Percentiles rank a stretch among this genome's conserved stretches.
Evolutionary conservation across 1,140 invertebrate species (phyloP).

Genomic region (Agrilus planipennis): DNA sequence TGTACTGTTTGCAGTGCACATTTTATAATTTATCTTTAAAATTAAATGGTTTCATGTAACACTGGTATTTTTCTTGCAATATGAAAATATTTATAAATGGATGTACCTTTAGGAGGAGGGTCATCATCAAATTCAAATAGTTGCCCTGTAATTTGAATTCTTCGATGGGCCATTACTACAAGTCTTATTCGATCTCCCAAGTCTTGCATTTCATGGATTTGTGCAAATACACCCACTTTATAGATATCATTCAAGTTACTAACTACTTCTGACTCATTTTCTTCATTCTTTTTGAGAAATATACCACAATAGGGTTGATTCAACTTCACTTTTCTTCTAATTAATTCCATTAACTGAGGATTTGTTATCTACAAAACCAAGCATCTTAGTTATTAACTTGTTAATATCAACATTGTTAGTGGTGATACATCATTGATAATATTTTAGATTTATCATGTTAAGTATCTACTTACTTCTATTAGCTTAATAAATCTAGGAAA

Average conservation of each 20-base stretch:
- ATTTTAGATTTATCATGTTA: too few relatives aligned
- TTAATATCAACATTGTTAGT: constrained; percentile 1
- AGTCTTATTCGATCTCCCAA: constrained; percentile 82
- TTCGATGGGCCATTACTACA: constrained; percentile 87
- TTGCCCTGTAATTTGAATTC: constrained; percentile 70
- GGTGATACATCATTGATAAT: too few relatives aligned
- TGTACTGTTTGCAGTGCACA: too few relatives aligned
- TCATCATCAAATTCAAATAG: constrained; percentile 56
- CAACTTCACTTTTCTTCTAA: constrained; percentile 87
- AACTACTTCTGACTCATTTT: constrained; percentile 82
- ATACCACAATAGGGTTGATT: constrained; percentile 97
- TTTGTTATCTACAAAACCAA: constrained; percentile 64
- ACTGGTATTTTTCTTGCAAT: too few relatives aligned
- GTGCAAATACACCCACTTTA: constrained; percentile 89
- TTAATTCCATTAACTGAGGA: constrained; percentile 76
- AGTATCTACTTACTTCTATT: constrained; percentile 59
- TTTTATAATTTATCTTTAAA: too few relatives aligned
- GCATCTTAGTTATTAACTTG: not conserved
- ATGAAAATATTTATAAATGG: too few relatives aligned
- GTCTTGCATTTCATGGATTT: constrained; percentile 96
- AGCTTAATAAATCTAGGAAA: constrained; percentile 98
- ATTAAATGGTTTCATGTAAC: too few relatives aligned
- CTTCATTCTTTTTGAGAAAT: constrained; percentile 88
- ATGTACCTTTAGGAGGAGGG: constrained; percentile 5
- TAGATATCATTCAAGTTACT: constrained; percentile 80